A percentile compares a stretch with the other conserved stretches of the same genome.
Evolutionary conservation across 2,888 invertebrate genomes (phyloP).

Genomic region (Periphyllus acericola): DNA sequence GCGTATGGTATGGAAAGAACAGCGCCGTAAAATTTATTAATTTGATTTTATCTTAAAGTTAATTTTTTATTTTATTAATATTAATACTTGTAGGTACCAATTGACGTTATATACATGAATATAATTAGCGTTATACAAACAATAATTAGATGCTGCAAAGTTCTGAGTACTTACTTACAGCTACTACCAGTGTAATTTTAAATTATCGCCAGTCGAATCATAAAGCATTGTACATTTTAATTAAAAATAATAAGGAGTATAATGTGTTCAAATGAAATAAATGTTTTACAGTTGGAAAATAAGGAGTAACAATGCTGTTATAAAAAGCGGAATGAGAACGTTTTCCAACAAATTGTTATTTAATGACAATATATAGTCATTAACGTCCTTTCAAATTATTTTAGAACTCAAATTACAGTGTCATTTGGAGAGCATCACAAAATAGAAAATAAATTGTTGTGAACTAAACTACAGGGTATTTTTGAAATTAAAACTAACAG

Average conservation of each 20-base stretch:
- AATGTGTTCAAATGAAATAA: background rate
- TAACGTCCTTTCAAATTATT: too few species aligned
- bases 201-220: background rate
- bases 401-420: too few species aligned
- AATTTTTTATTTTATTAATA: background rate
- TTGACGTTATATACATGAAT: background rate
- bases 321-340: too few species aligned
- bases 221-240: background rate
- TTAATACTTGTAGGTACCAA: too few species aligned
- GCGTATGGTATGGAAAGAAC: background rate
- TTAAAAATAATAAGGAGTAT: background rate
- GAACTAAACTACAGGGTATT: background rate
- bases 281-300: background rate
- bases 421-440: background rate
- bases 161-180: background rate
- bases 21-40: background rate
- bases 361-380: too few species aligned
- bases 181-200: background rate
- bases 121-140: background rate
- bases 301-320: background rate
- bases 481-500: background rate
- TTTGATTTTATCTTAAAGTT: background rate
- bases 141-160: background rate
- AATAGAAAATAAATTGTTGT: background rate
- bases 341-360: too few species aligned